These are phyloP conservation scores for Zaprionus vittiger DNA, from an alignment of 1,140 invertebrate genomes.

Conservation along the genomic window DNA sequence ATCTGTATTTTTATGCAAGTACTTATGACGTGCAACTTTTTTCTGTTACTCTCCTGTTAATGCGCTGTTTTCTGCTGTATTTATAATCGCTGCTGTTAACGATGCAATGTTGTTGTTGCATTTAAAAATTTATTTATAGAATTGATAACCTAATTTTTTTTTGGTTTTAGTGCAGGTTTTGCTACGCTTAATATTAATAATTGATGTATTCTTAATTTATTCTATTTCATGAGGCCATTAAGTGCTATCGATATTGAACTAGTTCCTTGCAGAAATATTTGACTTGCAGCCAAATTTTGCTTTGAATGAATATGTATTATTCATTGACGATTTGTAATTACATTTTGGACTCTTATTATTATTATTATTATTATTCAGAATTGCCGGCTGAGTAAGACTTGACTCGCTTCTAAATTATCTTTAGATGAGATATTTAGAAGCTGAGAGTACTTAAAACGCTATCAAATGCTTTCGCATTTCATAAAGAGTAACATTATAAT, in stretches of 20 bases:
- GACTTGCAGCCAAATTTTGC: background rate
- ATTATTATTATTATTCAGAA: background rate
- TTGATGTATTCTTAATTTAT: background rate
- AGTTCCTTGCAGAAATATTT: background rate
- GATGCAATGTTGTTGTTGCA: background rate
- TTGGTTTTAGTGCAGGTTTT: background rate
- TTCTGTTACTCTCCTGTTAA: conserved; percentile 29
- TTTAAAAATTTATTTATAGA: conserved; percentile 5
- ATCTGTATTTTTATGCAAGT: background rate
- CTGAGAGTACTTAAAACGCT: background rate
- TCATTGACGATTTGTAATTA: background rate
- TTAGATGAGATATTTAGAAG: background rate
- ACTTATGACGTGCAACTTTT: conserved; percentile 10
- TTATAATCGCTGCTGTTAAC: background rate
- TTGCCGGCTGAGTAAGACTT: background rate
- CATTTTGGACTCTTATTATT: background rate
- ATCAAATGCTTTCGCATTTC: too few species aligned
- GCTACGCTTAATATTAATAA: conserved; percentile 1
- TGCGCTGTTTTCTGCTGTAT: background rate
- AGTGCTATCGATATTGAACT: conserved; percentile 3
- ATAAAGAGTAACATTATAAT: too few species aligned
- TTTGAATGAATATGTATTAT: background rate
- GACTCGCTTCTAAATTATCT: background rate
- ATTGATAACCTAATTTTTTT: conserved; percentile 4
- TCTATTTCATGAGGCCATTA: background rate